These are phyloP conservation scores for Ceyx erithaca DNA, from an alignment of 2,797 vertebrate genomes.

Conservation along the genomic window DNA sequence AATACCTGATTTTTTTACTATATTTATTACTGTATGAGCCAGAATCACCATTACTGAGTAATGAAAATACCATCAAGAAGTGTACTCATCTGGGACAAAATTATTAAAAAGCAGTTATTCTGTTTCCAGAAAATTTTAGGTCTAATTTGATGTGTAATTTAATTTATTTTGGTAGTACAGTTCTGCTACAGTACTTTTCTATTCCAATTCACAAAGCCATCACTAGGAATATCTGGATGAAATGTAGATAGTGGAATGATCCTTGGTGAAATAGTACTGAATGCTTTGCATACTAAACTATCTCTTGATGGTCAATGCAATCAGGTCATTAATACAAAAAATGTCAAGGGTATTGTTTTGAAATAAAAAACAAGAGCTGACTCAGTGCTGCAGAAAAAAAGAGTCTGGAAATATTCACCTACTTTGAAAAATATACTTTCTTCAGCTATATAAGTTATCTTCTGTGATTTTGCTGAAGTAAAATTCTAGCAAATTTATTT, in stretches of 20 bases:
- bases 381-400: background rate
- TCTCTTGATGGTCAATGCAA: background rate
- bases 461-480: background rate
- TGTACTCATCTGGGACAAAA: background rate
- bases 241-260: background rate
- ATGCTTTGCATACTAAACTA: background rate
- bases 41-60: background rate
- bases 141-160: background rate
- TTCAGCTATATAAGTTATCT: background rate
- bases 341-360: fast-evolving
- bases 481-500: background rate
- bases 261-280: background rate
- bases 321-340: background rate
- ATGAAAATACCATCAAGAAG: background rate
- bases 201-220: background rate
- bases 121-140: background rate
- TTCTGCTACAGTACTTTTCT: background rate
- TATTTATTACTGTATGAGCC: background rate
- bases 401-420: background rate
- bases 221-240: background rate
- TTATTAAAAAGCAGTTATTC: background rate
- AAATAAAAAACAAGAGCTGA: background rate
- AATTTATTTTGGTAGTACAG: background rate
- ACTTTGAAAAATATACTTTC: background rate
- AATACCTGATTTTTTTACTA: fast-evolving